Evolutionary conservation across 1,140 invertebrate genomes (phyloP).

Genomic region (Temnothorax nylanderi): DNA sequence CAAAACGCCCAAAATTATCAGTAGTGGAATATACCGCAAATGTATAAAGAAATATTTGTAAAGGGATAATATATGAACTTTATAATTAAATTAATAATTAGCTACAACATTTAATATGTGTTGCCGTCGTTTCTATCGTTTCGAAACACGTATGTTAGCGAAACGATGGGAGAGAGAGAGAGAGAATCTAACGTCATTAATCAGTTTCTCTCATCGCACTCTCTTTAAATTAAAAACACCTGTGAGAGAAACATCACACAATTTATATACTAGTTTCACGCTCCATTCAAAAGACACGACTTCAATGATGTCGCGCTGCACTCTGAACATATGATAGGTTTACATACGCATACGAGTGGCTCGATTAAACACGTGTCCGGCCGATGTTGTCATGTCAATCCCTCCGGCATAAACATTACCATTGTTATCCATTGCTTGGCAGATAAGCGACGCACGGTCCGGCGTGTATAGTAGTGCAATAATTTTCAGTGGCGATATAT

Average conservation of each 20-base stretch:
- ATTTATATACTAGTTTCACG: background rate
- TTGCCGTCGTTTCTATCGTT: background rate
- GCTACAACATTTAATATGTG: background rate
- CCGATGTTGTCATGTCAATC: conserved; percentile 15
- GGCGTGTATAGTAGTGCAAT: conserved; percentile 26
- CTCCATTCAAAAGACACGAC: background rate
- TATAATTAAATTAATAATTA: conserved; percentile 23
- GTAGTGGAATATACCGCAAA: background rate
- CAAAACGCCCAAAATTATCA: conserved; percentile 17
- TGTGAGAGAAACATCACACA: background rate
- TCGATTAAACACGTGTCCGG: conserved; percentile 33
- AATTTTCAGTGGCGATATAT: conserved; percentile 57
- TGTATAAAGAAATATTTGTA: background rate
- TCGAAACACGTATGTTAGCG: background rate
- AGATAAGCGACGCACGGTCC: background rate
- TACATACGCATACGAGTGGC: conserved; percentile 3
- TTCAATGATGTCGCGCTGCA: background rate
- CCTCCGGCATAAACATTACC: conserved; percentile 14
- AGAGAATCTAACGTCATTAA: background rate
- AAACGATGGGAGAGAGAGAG: background rate
- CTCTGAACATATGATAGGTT: conserved; percentile 1
- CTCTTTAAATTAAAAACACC: conserved; percentile 17
- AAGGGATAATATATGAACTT: background rate
- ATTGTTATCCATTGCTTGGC: conserved; percentile 26
- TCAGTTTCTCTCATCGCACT: background rate